Conservation (phyloP, 2,888 invertebrate genomes). For the Drosophila conformis region DNA sequence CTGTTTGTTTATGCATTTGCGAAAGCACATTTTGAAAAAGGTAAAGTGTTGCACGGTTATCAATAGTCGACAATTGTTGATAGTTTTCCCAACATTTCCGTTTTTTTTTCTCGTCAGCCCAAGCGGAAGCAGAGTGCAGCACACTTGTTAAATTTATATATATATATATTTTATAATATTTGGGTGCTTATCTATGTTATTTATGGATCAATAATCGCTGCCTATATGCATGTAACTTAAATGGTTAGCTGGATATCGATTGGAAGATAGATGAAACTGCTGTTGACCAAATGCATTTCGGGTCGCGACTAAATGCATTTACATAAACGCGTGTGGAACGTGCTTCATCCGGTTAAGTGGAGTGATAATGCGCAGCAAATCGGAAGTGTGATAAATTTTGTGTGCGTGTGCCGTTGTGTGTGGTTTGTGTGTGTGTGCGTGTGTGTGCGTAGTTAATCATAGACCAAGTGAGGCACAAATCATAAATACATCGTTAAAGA, state of each 20-base stretch:
- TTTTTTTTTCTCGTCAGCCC: neutral
- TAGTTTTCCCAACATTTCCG: neutral
- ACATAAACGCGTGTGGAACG: slow-evolving; percentile 45
- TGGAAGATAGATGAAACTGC: neutral
- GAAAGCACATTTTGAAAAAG: neutral
- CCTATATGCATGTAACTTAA: neutral
- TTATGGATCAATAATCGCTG: slow-evolving; percentile 16
- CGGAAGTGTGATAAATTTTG: slow-evolving; percentile 52
- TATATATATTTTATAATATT: neutral
- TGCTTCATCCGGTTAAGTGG: slow-evolving; percentile 61
- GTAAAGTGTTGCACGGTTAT: slow-evolving; percentile 1
- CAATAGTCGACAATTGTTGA: slow-evolving; percentile 21
- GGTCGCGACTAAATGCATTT: slow-evolving; percentile 35
- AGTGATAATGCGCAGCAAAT: slow-evolving; percentile 62
- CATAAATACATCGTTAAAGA: slow-evolving; percentile 73
- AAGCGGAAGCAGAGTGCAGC: slow-evolving; percentile 18
- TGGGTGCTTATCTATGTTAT: slow-evolving; percentile 14
- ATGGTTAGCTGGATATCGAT: neutral
- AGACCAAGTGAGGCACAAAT: slow-evolving; percentile 46
- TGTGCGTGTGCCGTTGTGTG: slow-evolving; percentile 19
- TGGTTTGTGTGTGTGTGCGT: slow-evolving; percentile 54
- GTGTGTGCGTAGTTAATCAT: slow-evolving; percentile 65
- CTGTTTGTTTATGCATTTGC: slow-evolving; percentile 19
- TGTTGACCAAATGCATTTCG: slow-evolving; percentile 21
- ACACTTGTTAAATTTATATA: slow-evolving; percentile 43